Evolutionary conservation across 1,140 invertebrate species (phyloP).

Genomic region (Gryon sp.): DNA sequence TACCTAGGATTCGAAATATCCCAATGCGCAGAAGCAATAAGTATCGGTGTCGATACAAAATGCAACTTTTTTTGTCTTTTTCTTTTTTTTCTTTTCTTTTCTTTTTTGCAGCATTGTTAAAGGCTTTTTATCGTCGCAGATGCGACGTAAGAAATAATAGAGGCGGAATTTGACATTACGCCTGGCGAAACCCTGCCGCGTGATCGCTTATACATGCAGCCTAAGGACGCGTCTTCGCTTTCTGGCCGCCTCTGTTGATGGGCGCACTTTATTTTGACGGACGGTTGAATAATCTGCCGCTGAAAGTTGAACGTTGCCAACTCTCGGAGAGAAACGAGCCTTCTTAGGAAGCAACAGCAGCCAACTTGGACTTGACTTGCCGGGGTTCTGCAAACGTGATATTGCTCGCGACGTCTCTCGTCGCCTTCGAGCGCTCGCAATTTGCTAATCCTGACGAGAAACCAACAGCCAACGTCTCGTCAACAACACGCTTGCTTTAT

Average conservation of each 20-base stretch:
- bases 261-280: slow-evolving; percentile 73
- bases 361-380: slow-evolving; percentile 55
- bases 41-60: slow-evolving; percentile 46
- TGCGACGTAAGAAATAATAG: slow-evolving; percentile 49
- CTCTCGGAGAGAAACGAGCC: slow-evolving; percentile 53
- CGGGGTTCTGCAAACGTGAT: slow-evolving; percentile 59
- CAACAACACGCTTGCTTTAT: slow-evolving; percentile 47
- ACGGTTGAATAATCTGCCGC: slow-evolving; percentile 73
- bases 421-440: slow-evolving; percentile 64
- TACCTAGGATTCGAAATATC: slow-evolving; percentile 7
- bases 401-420: slow-evolving; percentile 56
- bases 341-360: slow-evolving; percentile 68
- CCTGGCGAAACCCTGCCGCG: slow-evolving; percentile 63
- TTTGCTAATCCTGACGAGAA: slow-evolving; percentile 71
- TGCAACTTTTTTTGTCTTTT: slow-evolving; percentile 56
- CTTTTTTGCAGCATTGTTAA: slow-evolving; percentile 37
- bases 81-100: too few relatives aligned
- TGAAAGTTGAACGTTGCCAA: slow-evolving; percentile 65
- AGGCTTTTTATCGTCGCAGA: slow-evolving; percentile 33
- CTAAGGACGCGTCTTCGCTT: slow-evolving; percentile 65
- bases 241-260: slow-evolving; percentile 71
- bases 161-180: slow-evolving; percentile 66
- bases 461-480: slow-evolving; percentile 31
- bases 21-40: slow-evolving; percentile 2
- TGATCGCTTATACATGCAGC: slow-evolving; percentile 71